These are phyloP conservation scores for Thunnus maccoyii DNA, from an alignment of 2,113 vertebrate species.

Conservation along the genomic window DNA sequence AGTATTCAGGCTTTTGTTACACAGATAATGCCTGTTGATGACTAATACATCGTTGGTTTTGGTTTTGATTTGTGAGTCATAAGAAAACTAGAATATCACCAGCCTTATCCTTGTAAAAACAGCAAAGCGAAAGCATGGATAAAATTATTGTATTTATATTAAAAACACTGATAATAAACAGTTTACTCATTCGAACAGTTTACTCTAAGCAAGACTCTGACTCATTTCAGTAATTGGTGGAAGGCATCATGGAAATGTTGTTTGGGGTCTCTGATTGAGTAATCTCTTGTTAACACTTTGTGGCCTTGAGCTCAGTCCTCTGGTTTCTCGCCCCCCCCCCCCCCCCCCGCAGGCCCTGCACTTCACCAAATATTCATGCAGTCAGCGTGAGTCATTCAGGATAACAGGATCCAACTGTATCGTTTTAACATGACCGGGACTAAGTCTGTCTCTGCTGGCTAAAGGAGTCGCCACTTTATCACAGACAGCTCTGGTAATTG, in stretches of 20 bases:
- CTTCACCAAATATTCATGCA: constrained; percentile 17
- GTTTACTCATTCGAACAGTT: background rate
- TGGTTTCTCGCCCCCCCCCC: constrained; percentile 21
- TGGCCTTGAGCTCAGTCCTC: constrained; percentile 47
- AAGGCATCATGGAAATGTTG: background rate
- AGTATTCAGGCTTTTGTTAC: too few relatives aligned
- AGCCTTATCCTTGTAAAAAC: too few relatives aligned
- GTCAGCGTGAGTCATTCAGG: constrained; percentile 60
- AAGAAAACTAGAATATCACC: too few relatives aligned
- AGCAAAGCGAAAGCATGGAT: too few relatives aligned
- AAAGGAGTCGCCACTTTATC: constrained; percentile 52
- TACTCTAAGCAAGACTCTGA: constrained; percentile 5
- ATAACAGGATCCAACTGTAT: constrained; percentile 60
- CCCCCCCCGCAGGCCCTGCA: constrained; percentile 39
- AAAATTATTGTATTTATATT: too few relatives aligned
- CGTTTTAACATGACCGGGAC: constrained; percentile 39
- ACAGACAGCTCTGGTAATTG: constrained; percentile 66
- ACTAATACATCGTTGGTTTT: too few relatives aligned
- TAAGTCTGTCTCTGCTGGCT: constrained; percentile 37
- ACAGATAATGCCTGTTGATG: too few relatives aligned
- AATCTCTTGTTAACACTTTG: constrained; percentile 31
- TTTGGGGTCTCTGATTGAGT: constrained; percentile 12
- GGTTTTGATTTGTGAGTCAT: too few relatives aligned
- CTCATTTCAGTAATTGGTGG: constrained; percentile 27
- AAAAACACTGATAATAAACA: too few relatives aligned